Evolutionary conservation across 92 coral and sea anemone genomes (phyloP).

Genomic region (Actinostola sp.): DNA sequence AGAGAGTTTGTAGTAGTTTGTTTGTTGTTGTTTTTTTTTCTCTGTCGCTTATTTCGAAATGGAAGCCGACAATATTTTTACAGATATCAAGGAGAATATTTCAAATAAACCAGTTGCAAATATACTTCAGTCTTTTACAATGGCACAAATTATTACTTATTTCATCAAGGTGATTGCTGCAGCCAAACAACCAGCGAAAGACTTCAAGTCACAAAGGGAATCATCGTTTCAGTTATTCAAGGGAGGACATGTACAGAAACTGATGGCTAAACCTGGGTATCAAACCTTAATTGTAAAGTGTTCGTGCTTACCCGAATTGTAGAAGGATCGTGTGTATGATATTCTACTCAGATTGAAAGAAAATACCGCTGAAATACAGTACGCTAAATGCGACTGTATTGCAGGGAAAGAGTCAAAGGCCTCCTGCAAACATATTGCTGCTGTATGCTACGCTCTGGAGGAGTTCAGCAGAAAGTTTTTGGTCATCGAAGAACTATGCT

Average conservation of each 20-base stretch:
- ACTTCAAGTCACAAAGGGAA: slow-evolving; percentile 23
- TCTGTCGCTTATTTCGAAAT: no score
- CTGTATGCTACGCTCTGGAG: slow-evolving; percentile 60
- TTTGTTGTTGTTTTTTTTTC: no score
- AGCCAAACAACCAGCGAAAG: slow-evolving; percentile 30
- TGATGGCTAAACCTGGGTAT: slow-evolving; percentile 19
- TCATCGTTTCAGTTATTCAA: slow-evolving; percentile 21
- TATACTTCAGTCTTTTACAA: no score
- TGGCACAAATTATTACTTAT: slow-evolving; percentile 32
- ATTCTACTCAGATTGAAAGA: slow-evolving; percentile 44
- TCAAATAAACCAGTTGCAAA: no score
- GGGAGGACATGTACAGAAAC: slow-evolving; percentile 25
- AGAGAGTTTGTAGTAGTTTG: no score
- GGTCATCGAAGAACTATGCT: slow-evolving; percentile 34
- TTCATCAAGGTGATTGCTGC: slow-evolving; percentile 26
- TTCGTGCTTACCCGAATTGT: slow-evolving; percentile 42
- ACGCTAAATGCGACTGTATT: slow-evolving; percentile 54
- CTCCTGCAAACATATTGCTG: slow-evolving; percentile 58
- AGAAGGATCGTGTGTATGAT: slow-evolving; percentile 58
- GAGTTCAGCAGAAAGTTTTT: slow-evolving; percentile 38
- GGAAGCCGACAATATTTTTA: no score
- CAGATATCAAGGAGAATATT: no score
- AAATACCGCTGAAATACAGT: slow-evolving; percentile 41
- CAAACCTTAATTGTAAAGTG: slow-evolving; percentile 26
- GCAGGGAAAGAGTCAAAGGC: slow-evolving; percentile 50